Evolutionary conservation across 2,113 vertebrate species (phyloP), one percentile per base, ranked within the genome.

Genomic region (Platysternon megacephalum): DNA sequence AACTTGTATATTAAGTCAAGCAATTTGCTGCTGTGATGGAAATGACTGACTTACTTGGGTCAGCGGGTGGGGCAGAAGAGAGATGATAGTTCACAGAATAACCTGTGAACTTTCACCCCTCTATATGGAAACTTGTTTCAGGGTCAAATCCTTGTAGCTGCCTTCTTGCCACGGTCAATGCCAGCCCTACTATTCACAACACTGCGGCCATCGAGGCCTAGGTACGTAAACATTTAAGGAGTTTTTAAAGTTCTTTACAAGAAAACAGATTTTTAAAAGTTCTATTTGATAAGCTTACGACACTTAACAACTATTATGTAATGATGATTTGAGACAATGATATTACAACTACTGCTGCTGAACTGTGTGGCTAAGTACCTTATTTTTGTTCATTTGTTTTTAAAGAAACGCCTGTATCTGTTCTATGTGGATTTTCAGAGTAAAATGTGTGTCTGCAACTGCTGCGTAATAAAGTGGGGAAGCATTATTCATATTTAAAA

Each of bases 41-140:
- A 98, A 98, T 95, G 96, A 96, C 95, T 96, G 94, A 95, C 97
- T 97, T 97, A 93, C 97, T 96, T 97, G 98, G 98, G 98, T 98
- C 98, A 98, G 98, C 61, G 98, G 97, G 98, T 98, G 98, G 98
- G 98, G 97, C 98, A 98, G 97, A 97, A 98, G 99, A 99, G 99
- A 99, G 98, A 99, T 98, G 99, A 99, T 98, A 98, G 99, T 99
- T 99, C 99, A 99, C 99, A 99, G 99, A 98, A 98, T 99, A 98
- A 98, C 98, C 99, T 99, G 99, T 99, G 99, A 99, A 99, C 99
- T 99, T 99, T 99, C 99, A 99, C 99, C 99, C 98, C 99, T 99
- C 99, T 99, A 98, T 99, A 99, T 99, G 99, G 99, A 99, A 98
- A 99, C 99, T 99, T 99, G 99, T 99, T 99, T 99, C 99, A 99